A percentile compares a stretch with the other conserved stretches of the same genome.
Evolutionary conservation across 1,140 invertebrate species (phyloP).

Genomic region (Drosophila varians): DNA sequence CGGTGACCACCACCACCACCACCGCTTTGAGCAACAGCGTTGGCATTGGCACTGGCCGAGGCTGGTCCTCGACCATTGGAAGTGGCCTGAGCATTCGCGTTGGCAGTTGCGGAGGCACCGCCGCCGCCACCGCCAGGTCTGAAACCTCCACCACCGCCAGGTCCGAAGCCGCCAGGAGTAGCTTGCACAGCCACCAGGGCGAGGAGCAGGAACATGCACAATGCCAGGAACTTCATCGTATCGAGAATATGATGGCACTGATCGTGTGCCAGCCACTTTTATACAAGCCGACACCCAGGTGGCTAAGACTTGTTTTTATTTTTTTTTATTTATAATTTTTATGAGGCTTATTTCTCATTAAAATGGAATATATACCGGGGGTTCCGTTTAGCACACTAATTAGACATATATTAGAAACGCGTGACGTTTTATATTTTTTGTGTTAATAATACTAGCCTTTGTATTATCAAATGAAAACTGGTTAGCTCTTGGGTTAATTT

Average conservation of each 20-base stretch:
- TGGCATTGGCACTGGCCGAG: conserved; percentile 13
- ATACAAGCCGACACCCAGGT: conserved; percentile 21
- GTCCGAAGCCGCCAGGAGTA: neutral
- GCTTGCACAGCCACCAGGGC: conserved; percentile 32
- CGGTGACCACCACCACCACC: neutral
- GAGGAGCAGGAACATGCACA: conserved; percentile 32
- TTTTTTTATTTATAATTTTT: conserved; percentile 11
- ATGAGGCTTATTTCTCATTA: conserved; percentile 17
- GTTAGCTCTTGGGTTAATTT: conserved; percentile 10
- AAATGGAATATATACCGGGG: conserved; percentile 4
- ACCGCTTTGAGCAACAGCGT: neutral
- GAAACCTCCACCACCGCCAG: neutral
- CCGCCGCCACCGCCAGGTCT: neutral
- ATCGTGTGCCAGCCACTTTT: conserved; percentile 24
- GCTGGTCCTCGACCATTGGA: conserved; percentile 3
- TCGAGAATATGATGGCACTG: conserved; percentile 29
- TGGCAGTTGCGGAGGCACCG: neutral
- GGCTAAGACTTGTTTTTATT: conserved; percentile 16
- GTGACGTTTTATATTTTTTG: conserved; percentile 17
- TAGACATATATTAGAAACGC: conserved; percentile 28
- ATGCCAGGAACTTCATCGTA: conserved; percentile 41
- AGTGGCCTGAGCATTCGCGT: neutral
- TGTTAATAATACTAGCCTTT: conserved; percentile 10
- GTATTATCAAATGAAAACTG: conserved; percentile 15
- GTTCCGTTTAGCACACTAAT: conserved; percentile 50